Conservation (phyloP, 2,113 vertebrate species). For the Coturnix japonica region DNA sequence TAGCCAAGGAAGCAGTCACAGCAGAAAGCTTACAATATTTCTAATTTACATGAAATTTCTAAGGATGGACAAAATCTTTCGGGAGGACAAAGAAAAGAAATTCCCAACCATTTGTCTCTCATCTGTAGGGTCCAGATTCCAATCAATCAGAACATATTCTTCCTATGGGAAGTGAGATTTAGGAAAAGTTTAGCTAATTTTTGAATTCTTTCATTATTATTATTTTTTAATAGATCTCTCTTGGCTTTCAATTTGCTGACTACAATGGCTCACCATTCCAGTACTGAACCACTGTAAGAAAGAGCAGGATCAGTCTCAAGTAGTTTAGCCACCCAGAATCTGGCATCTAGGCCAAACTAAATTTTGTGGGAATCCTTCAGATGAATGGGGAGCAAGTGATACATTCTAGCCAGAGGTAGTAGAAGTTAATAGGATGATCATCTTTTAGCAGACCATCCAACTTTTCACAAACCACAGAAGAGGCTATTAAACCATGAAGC, state of each 20-base stretch:
- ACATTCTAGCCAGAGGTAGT: background rate
- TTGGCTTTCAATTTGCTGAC: background rate
- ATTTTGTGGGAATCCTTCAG: background rate
- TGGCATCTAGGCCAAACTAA: background rate
- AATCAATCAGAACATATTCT: background rate
- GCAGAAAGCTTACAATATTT: background rate
- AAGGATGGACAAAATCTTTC: background rate
- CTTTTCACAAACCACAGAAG: background rate
- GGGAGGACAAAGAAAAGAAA: background rate
- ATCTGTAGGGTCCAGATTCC: background rate
- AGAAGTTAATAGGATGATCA: background rate
- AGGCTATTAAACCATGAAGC: background rate
- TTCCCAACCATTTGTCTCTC: background rate
- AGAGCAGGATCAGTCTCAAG: background rate
- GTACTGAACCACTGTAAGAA: background rate
- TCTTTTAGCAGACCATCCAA: background rate
- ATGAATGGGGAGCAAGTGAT: background rate
- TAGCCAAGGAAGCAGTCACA: background rate
- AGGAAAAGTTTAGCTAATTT: background rate
- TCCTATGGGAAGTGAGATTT: background rate
- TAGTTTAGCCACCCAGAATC: background rate
- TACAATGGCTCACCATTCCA: background rate
- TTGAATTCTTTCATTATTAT: background rate
- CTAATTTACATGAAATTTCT: background rate
- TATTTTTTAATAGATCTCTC: background rate